A percentile compares a stretch with the other conserved stretches of the same genome.
These are phyloP conservation scores for Anthopleura xanthogrammica DNA, from an alignment of 92 coral and sea anemone species.

Conservation along the genomic window DNA sequence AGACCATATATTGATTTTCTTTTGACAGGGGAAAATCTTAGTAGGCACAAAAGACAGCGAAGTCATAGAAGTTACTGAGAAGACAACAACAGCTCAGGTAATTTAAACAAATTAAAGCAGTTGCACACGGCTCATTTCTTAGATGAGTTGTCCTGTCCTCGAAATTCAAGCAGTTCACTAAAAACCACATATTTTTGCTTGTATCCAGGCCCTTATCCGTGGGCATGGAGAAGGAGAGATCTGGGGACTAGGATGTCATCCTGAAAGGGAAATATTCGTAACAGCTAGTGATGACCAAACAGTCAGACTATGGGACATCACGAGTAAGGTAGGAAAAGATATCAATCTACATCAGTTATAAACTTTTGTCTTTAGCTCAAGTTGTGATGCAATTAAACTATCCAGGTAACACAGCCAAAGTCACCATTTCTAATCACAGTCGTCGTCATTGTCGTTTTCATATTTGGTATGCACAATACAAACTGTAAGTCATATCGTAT, in stretches of 20 bases:
- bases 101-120: neutral
- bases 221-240: slow-evolving; percentile 99
- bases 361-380: too few species aligned
- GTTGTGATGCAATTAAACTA: too few species aligned
- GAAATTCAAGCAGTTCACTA: neutral
- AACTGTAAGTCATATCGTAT: too few species aligned
- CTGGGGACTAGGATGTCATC: slow-evolving; percentile 98
- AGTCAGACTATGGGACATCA: slow-evolving; percentile 88
- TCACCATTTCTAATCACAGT: too few species aligned
- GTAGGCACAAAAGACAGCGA: slow-evolving; percentile 97
- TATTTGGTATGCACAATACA: too few species aligned
- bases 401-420: too few species aligned
- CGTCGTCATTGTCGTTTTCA: too few species aligned
- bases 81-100: slow-evolving; percentile 74
- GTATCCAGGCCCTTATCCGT: slow-evolving; percentile 67
- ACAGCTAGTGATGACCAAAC: slow-evolving; percentile 97
- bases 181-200: neutral
- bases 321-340: slow-evolving; percentile 64
- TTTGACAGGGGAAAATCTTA: slow-evolving; percentile 78
- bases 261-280: slow-evolving; percentile 89
- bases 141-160: too few species aligned
- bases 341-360: too few species aligned
- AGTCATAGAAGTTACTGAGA: slow-evolving; percentile 81
- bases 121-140: too few species aligned
- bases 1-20: neutral